A percentile compares a stretch with the other conserved stretches of the same genome.
Evolutionary conservation across 1,140 invertebrate species (phyloP).

Genomic region (Mamestra configurata): DNA sequence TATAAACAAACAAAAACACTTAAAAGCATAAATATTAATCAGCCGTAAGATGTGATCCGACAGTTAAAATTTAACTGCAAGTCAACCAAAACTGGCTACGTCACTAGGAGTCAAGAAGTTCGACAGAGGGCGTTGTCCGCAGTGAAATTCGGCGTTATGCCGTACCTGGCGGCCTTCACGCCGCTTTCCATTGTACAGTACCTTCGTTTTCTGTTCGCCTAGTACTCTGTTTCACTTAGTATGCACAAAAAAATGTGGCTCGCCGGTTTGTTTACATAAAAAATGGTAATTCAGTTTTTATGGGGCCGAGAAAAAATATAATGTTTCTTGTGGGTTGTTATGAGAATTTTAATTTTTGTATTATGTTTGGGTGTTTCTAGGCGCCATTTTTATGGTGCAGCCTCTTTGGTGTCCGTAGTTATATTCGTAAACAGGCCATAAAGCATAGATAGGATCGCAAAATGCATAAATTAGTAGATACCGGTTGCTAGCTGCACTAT

Average conservation of each 20-base stretch:
- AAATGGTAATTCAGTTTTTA: slow-evolving; percentile 23
- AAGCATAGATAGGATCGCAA: slow-evolving; percentile 7
- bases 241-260: slow-evolving; percentile 55
- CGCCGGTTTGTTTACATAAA: slow-evolving; percentile 39
- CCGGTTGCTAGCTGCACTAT: slow-evolving; percentile 27
- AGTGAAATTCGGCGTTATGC: slow-evolving; percentile 66
- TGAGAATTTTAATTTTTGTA: slow-evolving; percentile 10
- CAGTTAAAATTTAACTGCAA: slow-evolving; percentile 42
- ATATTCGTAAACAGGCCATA: slow-evolving; percentile 4
- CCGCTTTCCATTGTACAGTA: slow-evolving; percentile 62
- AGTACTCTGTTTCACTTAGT: slow-evolving; percentile 54
- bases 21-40: slow-evolving; percentile 26
- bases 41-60: slow-evolving; percentile 1
- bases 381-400: not conserved
- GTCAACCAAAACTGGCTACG: slow-evolving; percentile 40
- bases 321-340: not conserved
- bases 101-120: slow-evolving; percentile 55
- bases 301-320: slow-evolving; percentile 8
- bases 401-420: not conserved
- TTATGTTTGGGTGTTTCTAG: not conserved
- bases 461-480: slow-evolving; percentile 34
- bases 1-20: slow-evolving; percentile 20
- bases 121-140: slow-evolving; percentile 59
- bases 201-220: slow-evolving; percentile 63
- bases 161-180: slow-evolving; percentile 62